phyloP scores from a whole-genome alignment of 2,113 vertebrate genomes.

The Elgaria multicarinata region DNA sequence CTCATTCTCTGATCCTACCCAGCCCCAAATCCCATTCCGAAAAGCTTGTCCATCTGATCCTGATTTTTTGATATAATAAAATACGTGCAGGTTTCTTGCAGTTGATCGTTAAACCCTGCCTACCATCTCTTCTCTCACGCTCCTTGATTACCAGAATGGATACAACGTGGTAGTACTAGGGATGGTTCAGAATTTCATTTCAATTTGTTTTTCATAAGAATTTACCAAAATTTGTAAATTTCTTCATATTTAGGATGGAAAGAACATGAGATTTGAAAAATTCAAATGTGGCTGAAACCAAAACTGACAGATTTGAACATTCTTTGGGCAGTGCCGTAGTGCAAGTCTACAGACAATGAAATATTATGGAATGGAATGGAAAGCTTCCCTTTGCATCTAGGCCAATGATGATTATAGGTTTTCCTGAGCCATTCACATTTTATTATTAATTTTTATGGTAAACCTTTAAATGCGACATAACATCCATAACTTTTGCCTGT shows the following conservation, averaged over 20 bases:
- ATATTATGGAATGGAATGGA: neutral
- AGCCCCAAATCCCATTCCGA: neutral
- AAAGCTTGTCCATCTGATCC: neutral
- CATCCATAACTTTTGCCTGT: neutral
- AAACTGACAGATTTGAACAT: no score
- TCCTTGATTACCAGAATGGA: neutral
- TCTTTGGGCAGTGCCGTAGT: neutral
- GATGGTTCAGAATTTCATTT: no score
- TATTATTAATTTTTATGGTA: constrained; percentile 17
- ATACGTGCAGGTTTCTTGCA: neutral
- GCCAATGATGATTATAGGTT: neutral
- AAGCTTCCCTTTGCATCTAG: neutral
- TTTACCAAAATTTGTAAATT: no score
- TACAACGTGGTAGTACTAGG: no score
- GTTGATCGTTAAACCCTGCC: neutral
- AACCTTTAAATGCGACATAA: neutral
- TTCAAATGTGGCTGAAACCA: no score
- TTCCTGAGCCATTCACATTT: neutral
- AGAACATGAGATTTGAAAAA: no score
- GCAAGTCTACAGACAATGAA: neutral
- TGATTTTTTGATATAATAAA: neutral
- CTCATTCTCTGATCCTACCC: neutral
- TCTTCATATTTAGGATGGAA: no score
- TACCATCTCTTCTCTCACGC: neutral
- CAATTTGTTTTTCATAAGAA: no score